Evolutionary conservation across 2,797 vertebrate species (phyloP), one percentile per base, ranked within the genome.

Genomic region (Eutrigla gurnardus): DNA sequence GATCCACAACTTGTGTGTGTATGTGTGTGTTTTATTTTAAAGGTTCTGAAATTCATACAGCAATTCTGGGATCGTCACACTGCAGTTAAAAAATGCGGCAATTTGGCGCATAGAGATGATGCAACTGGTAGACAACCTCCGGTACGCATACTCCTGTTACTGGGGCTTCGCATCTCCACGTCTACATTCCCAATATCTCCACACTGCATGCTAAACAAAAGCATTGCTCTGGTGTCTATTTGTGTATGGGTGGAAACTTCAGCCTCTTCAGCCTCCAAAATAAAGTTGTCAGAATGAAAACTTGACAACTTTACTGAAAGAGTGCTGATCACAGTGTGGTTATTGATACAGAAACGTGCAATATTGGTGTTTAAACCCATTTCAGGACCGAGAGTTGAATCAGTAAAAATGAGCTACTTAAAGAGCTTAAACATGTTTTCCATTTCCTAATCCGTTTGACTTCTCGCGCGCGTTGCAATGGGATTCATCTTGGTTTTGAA

Each of bases 11-110:
- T 57, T 33, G 50, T 65, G 36, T 67, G n/a, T 37, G 39, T 62
- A 1, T 47, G 12, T 14, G 32, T 53, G 10, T 12, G 49, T 42
- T 73, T 74, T 62, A 60, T 32, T 78, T 69, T 47, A 66, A 62
- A 84, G 81, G 45, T 86, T 88, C 55, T 75, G 68, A 87, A 88
- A 88, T 86, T 85, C 83, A 89, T 73, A 84, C 77, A 78, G 80
- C 85, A 84, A 81, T 84, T 81, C 85, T 47, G 55, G 69, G 76
- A 81, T 90, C 85, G 70, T 89, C 90, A 93, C 93, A 93, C 93
- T 94, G 94, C 94, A 92, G 94, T 89, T 92, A 88, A 89, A 94
- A 93, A 93, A 92, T 94, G 93, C 94, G 87, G 92, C 94, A 94
- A 87, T 88, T 91, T 92, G 87, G 89, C 86, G 89, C 91, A 91